phyloP scores from a whole-genome alignment of 2,113 vertebrate genomes.

The Prunella himalayana region DNA sequence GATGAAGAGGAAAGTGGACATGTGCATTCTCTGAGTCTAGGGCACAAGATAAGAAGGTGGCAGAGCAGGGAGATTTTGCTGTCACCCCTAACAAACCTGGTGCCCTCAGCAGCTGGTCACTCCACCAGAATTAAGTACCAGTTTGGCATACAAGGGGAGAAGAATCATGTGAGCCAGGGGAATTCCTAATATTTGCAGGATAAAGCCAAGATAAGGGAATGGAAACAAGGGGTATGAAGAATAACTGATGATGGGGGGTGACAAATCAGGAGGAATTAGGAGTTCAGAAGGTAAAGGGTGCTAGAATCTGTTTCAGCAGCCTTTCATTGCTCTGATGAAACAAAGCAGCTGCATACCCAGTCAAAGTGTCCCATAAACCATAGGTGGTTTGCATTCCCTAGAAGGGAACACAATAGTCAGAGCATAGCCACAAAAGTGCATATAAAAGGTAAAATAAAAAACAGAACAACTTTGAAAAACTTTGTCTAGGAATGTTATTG shows the following conservation, averaged over 20 bases:
- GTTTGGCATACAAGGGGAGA: background rate
- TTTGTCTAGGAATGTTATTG: background rate
- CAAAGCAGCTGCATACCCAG: background rate
- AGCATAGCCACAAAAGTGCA: background rate
- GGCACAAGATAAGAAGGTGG: background rate
- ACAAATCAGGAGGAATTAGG: background rate
- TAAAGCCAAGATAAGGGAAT: background rate
- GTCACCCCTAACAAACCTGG: background rate
- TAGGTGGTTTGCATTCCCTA: background rate
- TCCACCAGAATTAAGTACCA: background rate
- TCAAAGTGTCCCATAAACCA: background rate
- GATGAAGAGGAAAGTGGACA: background rate
- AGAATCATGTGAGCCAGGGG: background rate
- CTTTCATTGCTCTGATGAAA: background rate
- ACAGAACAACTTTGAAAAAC: background rate
- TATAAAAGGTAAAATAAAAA: background rate
- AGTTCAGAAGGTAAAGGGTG: background rate
- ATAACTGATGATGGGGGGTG: background rate
- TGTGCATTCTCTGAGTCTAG: accelerated
- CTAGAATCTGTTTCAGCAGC: background rate
- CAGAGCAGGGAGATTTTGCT: background rate
- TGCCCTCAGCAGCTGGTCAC: accelerated
- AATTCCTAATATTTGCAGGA: background rate
- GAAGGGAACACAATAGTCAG: background rate
- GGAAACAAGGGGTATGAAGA: background rate